These are phyloP conservation scores for Strigamia crassipes DNA, from an alignment of 2,888 invertebrate species.

Conservation along the genomic window DNA sequence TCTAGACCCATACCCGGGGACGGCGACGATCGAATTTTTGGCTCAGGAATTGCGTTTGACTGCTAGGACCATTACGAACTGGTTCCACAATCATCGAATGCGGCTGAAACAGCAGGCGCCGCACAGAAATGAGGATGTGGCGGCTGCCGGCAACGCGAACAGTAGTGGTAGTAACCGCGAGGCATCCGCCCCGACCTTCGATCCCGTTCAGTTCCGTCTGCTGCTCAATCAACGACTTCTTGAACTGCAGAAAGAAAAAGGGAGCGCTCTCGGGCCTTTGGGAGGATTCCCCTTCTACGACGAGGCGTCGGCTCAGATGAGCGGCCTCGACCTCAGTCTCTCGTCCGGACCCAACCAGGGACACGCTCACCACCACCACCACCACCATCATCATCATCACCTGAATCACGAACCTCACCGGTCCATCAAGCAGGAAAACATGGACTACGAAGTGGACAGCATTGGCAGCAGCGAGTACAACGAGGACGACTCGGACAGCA, in stretches of 20 bases:
- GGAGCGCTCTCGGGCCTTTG: conserved; percentile 49
- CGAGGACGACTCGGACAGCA: conserved; percentile 69
- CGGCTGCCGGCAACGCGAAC: conserved; percentile 48
- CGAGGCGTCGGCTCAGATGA: conserved; percentile 65
- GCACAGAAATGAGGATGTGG: conserved; percentile 61
- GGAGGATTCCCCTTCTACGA: conserved; percentile 64
- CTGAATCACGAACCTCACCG: not conserved
- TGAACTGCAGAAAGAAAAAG: conserved; percentile 77
- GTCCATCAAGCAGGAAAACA: conserved; percentile 36
- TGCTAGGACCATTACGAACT: conserved; percentile 96
- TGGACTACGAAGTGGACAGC: conserved; percentile 86
- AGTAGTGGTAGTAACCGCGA: conserved; percentile 51
- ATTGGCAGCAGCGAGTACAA: conserved; percentile 61
- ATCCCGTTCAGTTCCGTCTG: conserved; percentile 88
- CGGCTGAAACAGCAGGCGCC: conserved; percentile 80
- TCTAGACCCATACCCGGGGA: conserved; percentile 95
- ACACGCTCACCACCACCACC: conserved; percentile 40
- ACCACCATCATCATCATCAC: conserved; percentile 39
- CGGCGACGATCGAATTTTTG: conserved; percentile 92
- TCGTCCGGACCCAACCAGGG: conserved; percentile 63
- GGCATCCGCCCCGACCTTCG: conserved; percentile 65
- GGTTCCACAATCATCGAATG: conserved; percentile 99
- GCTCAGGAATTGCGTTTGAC: conserved; percentile 88
- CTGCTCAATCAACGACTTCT: conserved; percentile 85
- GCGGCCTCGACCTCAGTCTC: conserved; percentile 80